Percentiles rank a stretch among this genome's conserved stretches.
phyloP scores from a whole-genome alignment of 2,888 invertebrate species.

The Limnephilus lunatus region DNA sequence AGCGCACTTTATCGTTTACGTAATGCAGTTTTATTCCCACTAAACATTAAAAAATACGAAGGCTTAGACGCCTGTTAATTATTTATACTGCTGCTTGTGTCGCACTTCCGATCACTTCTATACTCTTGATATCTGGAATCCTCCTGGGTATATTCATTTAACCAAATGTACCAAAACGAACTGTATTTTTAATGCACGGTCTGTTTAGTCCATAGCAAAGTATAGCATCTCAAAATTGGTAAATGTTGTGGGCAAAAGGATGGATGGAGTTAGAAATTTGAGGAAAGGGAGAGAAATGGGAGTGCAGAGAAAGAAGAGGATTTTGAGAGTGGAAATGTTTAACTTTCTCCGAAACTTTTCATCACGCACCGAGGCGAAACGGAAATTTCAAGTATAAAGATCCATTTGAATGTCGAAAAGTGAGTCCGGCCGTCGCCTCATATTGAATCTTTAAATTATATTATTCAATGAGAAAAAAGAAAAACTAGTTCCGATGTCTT shows the following conservation, averaged over 20 bases:
- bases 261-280: no score
- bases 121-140: neutral
- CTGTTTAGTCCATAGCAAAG: neutral
- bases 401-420: no score
- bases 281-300: no score
- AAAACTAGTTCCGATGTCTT: no score
- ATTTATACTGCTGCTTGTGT: neutral
- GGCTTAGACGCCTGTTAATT: conserved; percentile 20
- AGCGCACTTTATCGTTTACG: neutral
- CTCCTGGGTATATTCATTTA: neutral
- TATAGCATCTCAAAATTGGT: neutral
- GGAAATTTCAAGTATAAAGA: no score
- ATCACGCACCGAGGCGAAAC: no score
- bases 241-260: neutral
- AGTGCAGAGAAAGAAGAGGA: no score
- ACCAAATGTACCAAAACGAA: neutral
- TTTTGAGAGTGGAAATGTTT: no score
- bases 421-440: no score
- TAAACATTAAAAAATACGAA: neutral
- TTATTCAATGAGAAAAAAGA: no score
- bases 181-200: neutral
- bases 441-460: no score
- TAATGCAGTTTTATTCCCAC: conserved; percentile 35
- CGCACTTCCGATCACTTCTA: neutral
- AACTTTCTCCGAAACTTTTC: no score